Conservation (phyloP, 2,113 vertebrate species). For the Dolichotis patagonum region DNA sequence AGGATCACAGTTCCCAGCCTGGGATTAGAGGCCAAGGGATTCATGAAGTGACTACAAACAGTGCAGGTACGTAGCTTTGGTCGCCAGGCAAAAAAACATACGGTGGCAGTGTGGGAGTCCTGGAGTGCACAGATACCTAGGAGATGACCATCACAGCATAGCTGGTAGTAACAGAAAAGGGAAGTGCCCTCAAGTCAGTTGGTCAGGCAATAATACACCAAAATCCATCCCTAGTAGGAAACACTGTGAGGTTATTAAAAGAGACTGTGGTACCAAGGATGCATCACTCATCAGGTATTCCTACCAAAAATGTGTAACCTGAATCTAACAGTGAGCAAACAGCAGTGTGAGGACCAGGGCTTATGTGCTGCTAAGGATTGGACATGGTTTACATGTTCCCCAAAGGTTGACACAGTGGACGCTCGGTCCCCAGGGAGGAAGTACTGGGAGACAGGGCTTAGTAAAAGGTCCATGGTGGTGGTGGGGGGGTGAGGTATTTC, state of each 20-base stretch:
- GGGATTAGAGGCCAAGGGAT: not conserved
- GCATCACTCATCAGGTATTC: not conserved
- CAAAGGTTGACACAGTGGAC: not conserved
- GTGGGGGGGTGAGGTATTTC: not conserved
- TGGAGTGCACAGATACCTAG: slow-evolving; percentile 1
- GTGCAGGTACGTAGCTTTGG: not conserved
- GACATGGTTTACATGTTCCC: not conserved
- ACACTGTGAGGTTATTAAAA: slow-evolving; percentile 19
- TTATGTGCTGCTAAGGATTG: not conserved
- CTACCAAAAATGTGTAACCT: not conserved
- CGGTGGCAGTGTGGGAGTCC: not conserved
- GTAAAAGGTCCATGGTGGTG: not conserved
- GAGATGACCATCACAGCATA: not conserved
- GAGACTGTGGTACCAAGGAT: not conserved
- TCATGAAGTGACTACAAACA: not conserved
- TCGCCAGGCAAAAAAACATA: not conserved
- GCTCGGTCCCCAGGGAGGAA: not conserved
- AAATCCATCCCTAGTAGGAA: not conserved
- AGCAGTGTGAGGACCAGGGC: not conserved
- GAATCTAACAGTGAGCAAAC: not conserved
- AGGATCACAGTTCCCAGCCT: not conserved
- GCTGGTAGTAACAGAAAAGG: not conserved
- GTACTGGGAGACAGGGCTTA: not conserved
- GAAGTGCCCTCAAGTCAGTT: slow-evolving; percentile 10
- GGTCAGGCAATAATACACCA: slow-evolving; percentile 3